A percentile compares a stretch with the other conserved stretches of the same genome.
These are phyloP conservation scores for Rhegmatorhina hoffmannsi DNA, from an alignment of 2,113 vertebrate genomes.

Conservation along the genomic window DNA sequence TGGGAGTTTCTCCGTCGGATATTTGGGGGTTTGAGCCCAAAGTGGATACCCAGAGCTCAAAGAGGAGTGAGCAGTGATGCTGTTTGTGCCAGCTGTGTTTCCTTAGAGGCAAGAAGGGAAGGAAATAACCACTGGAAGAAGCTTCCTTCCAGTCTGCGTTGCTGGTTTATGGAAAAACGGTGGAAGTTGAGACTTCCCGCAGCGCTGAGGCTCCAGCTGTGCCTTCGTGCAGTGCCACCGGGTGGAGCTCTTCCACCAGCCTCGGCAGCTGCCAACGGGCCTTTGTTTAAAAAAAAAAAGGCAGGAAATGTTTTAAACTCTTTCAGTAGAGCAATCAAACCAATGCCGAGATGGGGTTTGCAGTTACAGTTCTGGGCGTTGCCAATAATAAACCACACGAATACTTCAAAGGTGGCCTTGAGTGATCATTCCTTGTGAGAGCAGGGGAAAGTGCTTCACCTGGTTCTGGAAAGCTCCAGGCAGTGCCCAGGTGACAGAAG, in stretches of 20 bases:
- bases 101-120: background rate
- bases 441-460: background rate
- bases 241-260: slow-evolving; percentile 48
- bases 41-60: background rate
- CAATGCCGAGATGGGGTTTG: background rate
- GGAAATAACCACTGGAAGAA: background rate
- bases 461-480: background rate
- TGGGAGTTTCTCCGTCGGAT: accelerated
- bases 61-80: background rate
- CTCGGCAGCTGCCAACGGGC: accelerated
- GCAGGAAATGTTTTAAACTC: background rate
- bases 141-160: background rate
- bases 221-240: background rate
- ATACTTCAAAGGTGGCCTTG: background rate
- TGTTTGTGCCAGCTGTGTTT: background rate
- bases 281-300: background rate
- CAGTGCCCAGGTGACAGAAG: background rate
- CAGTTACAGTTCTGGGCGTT: background rate
- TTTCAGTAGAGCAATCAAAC: background rate
- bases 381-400: slow-evolving; percentile 3
- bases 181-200: background rate
- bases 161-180: background rate
- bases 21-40: background rate
- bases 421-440: background rate
- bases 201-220: background rate